phyloP scores from a whole-genome alignment of 2,888 invertebrate genomes.

The Heteromurus nitidus region DNA sequence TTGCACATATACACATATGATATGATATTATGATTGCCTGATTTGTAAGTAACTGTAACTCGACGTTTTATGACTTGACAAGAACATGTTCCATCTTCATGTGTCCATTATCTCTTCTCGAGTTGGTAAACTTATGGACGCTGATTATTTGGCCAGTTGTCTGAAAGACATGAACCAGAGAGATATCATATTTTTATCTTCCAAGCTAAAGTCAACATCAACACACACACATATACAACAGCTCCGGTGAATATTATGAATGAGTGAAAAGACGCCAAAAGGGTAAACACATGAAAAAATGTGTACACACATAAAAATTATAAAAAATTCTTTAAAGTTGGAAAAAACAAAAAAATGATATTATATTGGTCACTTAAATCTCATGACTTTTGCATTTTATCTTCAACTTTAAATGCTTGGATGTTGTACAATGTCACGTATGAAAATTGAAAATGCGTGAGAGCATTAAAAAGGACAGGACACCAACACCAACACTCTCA shows the following conservation, averaged over 20 bases:
- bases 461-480: background rate
- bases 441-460: background rate
- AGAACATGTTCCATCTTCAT: background rate
- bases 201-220: background rate
- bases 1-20: background rate
- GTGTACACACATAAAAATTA: background rate
- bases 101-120: constrained; percentile 22
- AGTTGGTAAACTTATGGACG: too few relatives aligned
- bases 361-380: background rate
- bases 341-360: background rate
- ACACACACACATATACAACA: too few relatives aligned
- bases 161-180: constrained; percentile 52
- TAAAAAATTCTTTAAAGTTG: background rate
- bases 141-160: constrained; percentile 45
- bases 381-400: too few relatives aligned
- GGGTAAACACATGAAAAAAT: background rate
- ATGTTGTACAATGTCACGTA: background rate
- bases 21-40: background rate
- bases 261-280: background rate
- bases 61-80: constrained; percentile 10
- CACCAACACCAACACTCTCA: background rate
- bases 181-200: background rate
- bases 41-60: too few relatives aligned
- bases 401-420: too few relatives aligned
- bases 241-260: too few relatives aligned